Base-by-base conservation (phyloP, 2,113 vertebrate genomes). In the Festucalex cinctus region DNA sequence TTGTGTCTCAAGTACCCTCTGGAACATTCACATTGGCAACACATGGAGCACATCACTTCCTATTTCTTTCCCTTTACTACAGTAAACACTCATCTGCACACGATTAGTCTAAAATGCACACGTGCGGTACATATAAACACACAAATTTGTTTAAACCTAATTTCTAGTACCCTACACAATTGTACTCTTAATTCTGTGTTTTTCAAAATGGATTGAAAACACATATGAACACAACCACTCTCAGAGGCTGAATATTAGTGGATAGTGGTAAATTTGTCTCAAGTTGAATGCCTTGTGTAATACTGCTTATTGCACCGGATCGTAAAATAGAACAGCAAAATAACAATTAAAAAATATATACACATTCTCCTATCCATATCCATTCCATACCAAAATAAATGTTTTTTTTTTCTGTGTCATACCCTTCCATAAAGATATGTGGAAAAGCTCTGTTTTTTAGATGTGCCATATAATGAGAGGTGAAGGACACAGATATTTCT, bases 1-100 rank as follows among this genome's bases (percentile, higher is more conserved):
- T 59, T 59, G 28, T 58, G 56, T 35, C 32, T 36, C 35, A 16
- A 68, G 65, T 26, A 49, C 39, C 58, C 51, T 77, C 70, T 81
- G 78, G 75, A 75, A 70, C 63, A 10, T 58, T 58, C 61, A 71
- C 73, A 56, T 73, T 63, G 58, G 63, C 65, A 75, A 83, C 88
- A 89, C 84, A 88, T 89, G 84, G 88, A 86, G 74, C 56, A 66
- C 81, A 90, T 88, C 88, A 73, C 74, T 82, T 86, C 81, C 85
- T 85, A 75, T 61, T 65, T 32, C 78, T 87, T 86, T 88, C 78
- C 61, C 83, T 88, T 85, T 86, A 79, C 81, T 71, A 79, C 70
- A 83, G 79, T 80, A 88, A 89, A 86, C 80, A 84, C 66, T 77
- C 85, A 88, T 88, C 88, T 91, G 89, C 83, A 60, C 58, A 81